Percentiles rank a stretch among this genome's conserved stretches.
phyloP scores from a whole-genome alignment of 2,113 vertebrate species.

The Aspiorhynchus laticeps region DNA sequence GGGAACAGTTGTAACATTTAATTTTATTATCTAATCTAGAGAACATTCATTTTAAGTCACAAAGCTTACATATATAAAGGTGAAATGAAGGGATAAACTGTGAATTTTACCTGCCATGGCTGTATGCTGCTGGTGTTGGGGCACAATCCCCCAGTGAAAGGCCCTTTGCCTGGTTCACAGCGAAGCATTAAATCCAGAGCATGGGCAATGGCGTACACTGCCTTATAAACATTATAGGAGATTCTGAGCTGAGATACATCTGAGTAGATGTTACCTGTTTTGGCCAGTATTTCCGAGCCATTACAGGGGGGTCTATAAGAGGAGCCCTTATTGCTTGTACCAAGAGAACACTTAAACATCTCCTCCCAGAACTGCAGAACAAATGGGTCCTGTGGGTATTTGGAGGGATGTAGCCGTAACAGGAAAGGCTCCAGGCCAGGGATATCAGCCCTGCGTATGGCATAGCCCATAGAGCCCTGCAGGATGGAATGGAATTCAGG shows the following conservation, averaged over 20 bases:
- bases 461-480: conserved; percentile 78
- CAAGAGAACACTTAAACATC: conserved; percentile 75
- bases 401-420: conserved; percentile 69
- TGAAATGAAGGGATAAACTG: background rate
- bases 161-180: conserved; percentile 68
- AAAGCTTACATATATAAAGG: background rate
- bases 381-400: conserved; percentile 67
- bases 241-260: conserved; percentile 80
- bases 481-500: conserved; percentile 71
- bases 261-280: conserved; percentile 72
- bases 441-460: conserved; percentile 73
- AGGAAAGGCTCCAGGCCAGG: conserved; percentile 74
- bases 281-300: conserved; percentile 72
- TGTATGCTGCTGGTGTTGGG: conserved; percentile 65
- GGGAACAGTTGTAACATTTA: background rate
- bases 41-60: background rate
- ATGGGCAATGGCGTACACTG: conserved; percentile 74
- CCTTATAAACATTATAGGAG: conserved; percentile 82
- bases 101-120: conserved; percentile 73
- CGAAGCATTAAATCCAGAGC: conserved; percentile 70
- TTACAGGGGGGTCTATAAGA: conserved; percentile 66
- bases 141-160: conserved; percentile 65
- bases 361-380: conserved; percentile 77
- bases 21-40: background rate
- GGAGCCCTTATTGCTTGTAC: conserved; percentile 17